Conservation (phyloP, 2,797 vertebrate species). For the Micropoecilia bifurca region DNA sequence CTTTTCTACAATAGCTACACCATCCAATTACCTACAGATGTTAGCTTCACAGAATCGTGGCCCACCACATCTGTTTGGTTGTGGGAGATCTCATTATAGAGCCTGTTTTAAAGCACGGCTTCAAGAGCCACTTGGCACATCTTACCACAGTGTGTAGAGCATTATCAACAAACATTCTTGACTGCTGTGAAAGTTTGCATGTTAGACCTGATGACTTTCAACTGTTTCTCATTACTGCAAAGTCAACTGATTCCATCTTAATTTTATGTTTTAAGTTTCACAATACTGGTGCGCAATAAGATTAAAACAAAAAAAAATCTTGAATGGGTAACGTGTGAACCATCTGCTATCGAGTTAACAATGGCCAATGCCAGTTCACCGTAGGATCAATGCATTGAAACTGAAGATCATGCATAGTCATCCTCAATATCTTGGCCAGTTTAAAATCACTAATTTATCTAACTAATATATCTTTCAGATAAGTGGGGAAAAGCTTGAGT, state of each 20-base stretch:
- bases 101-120: constrained; percentile 59
- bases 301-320: not conserved
- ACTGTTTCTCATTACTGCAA: constrained; percentile 34
- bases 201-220: constrained; percentile 53
- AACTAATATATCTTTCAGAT: not conserved
- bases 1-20: constrained; percentile 76
- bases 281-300: not conserved
- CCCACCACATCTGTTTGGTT: constrained; percentile 80
- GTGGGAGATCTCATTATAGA: constrained; percentile 81
- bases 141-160: constrained; percentile 71
- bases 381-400: not conserved
- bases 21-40: constrained; percentile 82
- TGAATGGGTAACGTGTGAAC: not conserved
- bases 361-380: not conserved
- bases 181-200: constrained; percentile 65
- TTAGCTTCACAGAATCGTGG: constrained; percentile 76
- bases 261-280: not conserved
- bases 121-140: constrained; percentile 70
- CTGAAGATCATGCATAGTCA: not conserved
- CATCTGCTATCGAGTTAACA: not conserved
- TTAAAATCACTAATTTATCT: not conserved
- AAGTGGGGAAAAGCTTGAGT: not conserved
- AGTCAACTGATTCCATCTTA: constrained; percentile 23
- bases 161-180: constrained; percentile 75
- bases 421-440: not conserved